These are phyloP conservation scores for Patella ulyssiponensis DNA, from an alignment of 2,888 invertebrate genomes.

Conservation along the genomic window DNA sequence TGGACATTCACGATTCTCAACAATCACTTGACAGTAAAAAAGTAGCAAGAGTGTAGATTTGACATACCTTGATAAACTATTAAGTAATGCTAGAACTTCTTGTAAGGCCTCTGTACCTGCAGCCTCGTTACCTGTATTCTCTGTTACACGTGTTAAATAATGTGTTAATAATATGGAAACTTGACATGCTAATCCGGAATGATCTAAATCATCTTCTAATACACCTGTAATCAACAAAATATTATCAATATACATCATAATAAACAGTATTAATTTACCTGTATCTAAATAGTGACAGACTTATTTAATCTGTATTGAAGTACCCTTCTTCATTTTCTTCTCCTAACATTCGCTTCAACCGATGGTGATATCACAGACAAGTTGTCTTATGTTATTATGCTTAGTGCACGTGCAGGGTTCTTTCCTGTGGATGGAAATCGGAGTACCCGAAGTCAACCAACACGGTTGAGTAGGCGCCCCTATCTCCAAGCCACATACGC, in stretches of 20 bases:
- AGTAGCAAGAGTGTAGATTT: neutral
- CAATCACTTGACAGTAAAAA: neutral
- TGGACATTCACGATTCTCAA: neutral
- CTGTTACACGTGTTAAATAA: constrained; percentile 71
- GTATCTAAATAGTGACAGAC: no score
- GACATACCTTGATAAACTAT: constrained; percentile 64
- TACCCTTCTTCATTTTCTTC: no score
- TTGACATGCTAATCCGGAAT: constrained; percentile 70
- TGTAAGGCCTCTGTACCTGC: constrained; percentile 71
- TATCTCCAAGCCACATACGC: no score
- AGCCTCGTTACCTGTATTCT: constrained; percentile 68
- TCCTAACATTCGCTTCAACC: no score
- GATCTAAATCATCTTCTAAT: constrained; percentile 65
- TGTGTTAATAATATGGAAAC: constrained; percentile 71
- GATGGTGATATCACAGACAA: no score
- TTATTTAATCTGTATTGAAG: no score
- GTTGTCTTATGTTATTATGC: no score
- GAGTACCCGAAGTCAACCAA: no score
- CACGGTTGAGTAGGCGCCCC: no score
- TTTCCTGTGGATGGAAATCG: no score
- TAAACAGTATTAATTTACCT: no score
- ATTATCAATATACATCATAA: neutral
- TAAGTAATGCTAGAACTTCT: constrained; percentile 70
- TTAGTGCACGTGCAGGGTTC: no score
- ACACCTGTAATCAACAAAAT: constrained; percentile 43